A percentile compares a stretch with the other conserved stretches of the same genome.
These are phyloP conservation scores for Petroica traversi DNA, from an alignment of 2,113 vertebrate genomes.

Conservation along the genomic window DNA sequence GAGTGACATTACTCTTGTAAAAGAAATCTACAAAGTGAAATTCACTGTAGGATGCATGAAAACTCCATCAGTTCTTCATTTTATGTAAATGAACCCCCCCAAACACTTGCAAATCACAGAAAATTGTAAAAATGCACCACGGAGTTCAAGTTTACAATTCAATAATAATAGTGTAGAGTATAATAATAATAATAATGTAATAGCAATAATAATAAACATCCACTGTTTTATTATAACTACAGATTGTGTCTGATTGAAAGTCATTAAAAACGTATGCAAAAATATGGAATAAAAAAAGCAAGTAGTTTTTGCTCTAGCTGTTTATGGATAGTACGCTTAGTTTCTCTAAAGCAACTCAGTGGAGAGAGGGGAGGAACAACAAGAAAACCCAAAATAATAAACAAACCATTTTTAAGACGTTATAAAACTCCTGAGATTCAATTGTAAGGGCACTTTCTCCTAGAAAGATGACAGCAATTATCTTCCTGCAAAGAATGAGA, in stretches of 20 bases:
- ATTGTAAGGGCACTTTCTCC: neutral
- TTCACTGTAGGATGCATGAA: slow-evolving; percentile 4
- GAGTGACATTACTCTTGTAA: slow-evolving; percentile 20
- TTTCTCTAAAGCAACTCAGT: neutral
- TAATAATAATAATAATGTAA: slow-evolving; percentile 51
- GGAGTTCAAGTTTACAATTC: slow-evolving; percentile 32
- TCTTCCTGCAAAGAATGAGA: neutral
- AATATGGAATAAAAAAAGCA: neutral
- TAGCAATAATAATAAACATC: slow-evolving; percentile 34
- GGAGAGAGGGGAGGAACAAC: neutral
- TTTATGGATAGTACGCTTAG: neutral
- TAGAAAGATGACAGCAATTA: slow-evolving; percentile 36
- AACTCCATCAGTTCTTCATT: neutral
- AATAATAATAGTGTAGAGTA: slow-evolving; percentile 20
- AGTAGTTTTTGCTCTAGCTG: neutral
- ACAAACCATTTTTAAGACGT: slow-evolving; percentile 7
- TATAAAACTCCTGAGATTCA: slow-evolving; percentile 26
- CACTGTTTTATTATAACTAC: slow-evolving; percentile 13
- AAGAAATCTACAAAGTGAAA: slow-evolving; percentile 23
- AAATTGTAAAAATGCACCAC: slow-evolving; percentile 21
- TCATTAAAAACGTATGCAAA: slow-evolving; percentile 15
- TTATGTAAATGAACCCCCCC: neutral
- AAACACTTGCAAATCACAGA: slow-evolving; percentile 24
- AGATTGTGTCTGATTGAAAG: slow-evolving; percentile 34
- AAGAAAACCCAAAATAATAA: slow-evolving; percentile 28